Evolutionary conservation across 2,888 invertebrate genomes (phyloP).

Genomic region (Homarus gammarus): DNA sequence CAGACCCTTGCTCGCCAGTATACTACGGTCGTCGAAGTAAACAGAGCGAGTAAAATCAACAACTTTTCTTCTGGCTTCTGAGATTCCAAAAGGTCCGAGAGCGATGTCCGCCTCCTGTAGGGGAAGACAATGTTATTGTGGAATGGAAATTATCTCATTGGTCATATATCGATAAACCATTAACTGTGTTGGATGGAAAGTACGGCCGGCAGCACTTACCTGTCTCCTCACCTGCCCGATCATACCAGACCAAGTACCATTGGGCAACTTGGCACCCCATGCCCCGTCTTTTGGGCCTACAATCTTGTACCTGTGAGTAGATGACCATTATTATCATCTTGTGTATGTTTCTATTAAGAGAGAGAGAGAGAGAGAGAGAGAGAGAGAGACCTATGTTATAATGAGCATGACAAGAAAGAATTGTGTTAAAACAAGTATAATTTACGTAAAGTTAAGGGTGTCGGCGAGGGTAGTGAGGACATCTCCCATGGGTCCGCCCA

Average conservation of each 20-base stretch:
- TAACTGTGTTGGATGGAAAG: background rate
- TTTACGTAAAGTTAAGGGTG: constrained; percentile 48
- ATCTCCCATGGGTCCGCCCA: constrained; percentile 24
- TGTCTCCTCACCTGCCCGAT: constrained; percentile 19
- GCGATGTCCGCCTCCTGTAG: constrained; percentile 57
- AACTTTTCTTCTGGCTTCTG: constrained; percentile 12
- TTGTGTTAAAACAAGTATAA: no score
- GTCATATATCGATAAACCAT: background rate
- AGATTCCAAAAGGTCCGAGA: constrained; percentile 44
- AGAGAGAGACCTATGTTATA: no score
- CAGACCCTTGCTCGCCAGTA: constrained; percentile 30
- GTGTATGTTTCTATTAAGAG: no score
- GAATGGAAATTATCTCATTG: background rate
- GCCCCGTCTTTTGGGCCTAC: constrained; percentile 8
- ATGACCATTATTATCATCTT: no score
- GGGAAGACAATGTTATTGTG: background rate
- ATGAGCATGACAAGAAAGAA: no score
- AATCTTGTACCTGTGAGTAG: constrained; percentile 28
- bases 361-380: no score
- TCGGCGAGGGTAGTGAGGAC: constrained; percentile 1
- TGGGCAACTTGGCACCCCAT: constrained; percentile 26
- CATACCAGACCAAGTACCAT: constrained; percentile 45
- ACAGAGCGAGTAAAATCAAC: constrained; percentile 44
- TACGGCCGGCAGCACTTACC: no score
- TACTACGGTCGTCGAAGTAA: constrained; percentile 42